Conservation (phyloP, 2,888 invertebrate genomes). For the Drosophila subquinaria region DNA sequence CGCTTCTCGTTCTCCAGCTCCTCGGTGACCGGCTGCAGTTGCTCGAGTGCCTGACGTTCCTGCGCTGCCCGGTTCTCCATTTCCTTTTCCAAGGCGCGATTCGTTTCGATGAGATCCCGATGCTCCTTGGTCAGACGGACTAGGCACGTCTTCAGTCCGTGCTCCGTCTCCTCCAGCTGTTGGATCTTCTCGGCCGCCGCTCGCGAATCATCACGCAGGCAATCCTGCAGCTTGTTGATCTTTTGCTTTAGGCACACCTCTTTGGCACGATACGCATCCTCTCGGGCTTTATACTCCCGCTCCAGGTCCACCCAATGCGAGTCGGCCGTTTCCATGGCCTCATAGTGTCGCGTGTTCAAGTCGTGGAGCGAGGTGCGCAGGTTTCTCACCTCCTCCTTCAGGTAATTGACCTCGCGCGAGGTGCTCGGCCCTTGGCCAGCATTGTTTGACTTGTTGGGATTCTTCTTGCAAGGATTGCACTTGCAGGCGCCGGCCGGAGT, state of each 20-base stretch:
- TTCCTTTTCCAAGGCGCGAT: constrained; percentile 86
- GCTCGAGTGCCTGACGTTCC: constrained; percentile 86
- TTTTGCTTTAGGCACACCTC: constrained; percentile 87
- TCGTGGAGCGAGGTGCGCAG: constrained; percentile 86
- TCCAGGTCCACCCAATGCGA: constrained; percentile 91
- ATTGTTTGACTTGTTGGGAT: not conserved
- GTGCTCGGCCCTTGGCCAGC: constrained; percentile 12
- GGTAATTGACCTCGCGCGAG: constrained; percentile 57
- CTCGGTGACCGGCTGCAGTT: constrained; percentile 84
- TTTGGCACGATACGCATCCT: constrained; percentile 86
- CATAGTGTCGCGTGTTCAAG: constrained; percentile 89
- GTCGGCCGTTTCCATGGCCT: constrained; percentile 90
- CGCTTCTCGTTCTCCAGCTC: constrained; percentile 82
- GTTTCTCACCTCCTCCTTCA: constrained; percentile 81
- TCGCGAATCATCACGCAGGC: constrained; percentile 86
- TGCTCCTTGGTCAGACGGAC: constrained; percentile 87
- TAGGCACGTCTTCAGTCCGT: constrained; percentile 86
- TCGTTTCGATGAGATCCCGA: constrained; percentile 86
- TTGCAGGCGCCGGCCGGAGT: constrained; percentile 11
- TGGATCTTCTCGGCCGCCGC: constrained; percentile 87
- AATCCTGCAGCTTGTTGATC: constrained; percentile 87
- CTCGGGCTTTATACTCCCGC: constrained; percentile 88
- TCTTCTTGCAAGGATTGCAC: constrained; percentile 8
- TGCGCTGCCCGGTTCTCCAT: constrained; percentile 86
- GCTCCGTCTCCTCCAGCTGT: constrained; percentile 88